Evolutionary conservation across 2,113 vertebrate genomes (phyloP).

Genomic region (Coptodon rendalli): DNA sequence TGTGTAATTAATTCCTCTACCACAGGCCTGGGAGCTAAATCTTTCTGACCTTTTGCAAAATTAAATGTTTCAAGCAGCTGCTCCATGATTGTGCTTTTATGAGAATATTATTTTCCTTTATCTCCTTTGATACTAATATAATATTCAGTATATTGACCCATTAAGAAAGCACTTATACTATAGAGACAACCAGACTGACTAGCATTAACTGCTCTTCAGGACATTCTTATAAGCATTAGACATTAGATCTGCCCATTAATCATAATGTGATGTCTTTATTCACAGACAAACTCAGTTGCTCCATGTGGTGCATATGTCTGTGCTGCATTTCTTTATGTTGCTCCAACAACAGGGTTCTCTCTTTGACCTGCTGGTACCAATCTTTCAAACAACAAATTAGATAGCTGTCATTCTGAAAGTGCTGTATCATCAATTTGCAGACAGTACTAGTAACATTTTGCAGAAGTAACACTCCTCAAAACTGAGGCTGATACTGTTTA

Average conservation of each 20-base stretch:
- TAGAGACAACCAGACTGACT: not conserved
- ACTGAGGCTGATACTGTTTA: not conserved
- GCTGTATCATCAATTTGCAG: not conserved
- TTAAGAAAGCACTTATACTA: not conserved
- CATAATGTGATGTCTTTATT: not conserved
- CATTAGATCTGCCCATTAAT: not conserved
- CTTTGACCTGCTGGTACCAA: too few species aligned
- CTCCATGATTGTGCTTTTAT: not conserved
- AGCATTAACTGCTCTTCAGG: not conserved
- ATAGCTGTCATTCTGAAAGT: not conserved
- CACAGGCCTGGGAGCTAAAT: too few species aligned
- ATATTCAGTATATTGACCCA: not conserved
- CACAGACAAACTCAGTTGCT: not conserved
- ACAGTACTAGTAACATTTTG: not conserved
- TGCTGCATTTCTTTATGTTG: too few species aligned
- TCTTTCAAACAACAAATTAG: too few species aligned
- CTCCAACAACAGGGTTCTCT: too few species aligned
- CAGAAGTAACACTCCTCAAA: not conserved
- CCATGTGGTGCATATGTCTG: too few species aligned
- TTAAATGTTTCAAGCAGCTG: not conserved
- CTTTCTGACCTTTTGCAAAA: too few species aligned
- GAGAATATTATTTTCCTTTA: too few species aligned
- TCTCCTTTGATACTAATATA: not conserved
- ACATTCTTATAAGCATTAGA: not conserved
- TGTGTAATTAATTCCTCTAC: too few species aligned